phyloP scores from a whole-genome alignment of 1,140 invertebrate species.

The Brachionus plicatilis region DNA sequence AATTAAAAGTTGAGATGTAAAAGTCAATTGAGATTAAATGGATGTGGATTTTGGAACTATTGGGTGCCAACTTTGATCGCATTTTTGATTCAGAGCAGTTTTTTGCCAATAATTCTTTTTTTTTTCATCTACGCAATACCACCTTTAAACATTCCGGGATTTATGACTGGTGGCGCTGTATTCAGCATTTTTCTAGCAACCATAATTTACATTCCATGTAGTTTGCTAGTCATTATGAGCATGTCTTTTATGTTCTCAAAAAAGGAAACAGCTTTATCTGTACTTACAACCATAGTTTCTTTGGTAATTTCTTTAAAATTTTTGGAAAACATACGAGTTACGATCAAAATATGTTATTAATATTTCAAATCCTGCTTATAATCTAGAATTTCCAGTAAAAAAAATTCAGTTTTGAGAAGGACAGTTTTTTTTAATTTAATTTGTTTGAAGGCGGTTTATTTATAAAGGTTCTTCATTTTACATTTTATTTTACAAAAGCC shows the following conservation, averaged over 20 bases:
- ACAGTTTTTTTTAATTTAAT: too few relatives aligned
- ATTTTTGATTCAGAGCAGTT: not conserved
- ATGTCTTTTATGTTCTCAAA: slow-evolving; percentile 32
- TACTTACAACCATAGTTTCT: not conserved
- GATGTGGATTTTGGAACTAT: slow-evolving; percentile 17
- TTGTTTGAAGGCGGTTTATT: too few relatives aligned
- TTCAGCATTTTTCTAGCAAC: slow-evolving; percentile 26
- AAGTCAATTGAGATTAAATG: slow-evolving; percentile 34
- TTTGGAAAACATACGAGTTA: not conserved
- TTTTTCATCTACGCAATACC: slow-evolving; percentile 10
- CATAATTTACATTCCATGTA: slow-evolving; percentile 30
- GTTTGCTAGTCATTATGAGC: not conserved
- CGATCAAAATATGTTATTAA: not conserved
- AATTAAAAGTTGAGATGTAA: slow-evolving; percentile 29
- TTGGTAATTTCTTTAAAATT: not conserved
- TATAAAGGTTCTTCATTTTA: too few relatives aligned
- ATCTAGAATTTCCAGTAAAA: not conserved
- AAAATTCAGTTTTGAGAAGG: not conserved
- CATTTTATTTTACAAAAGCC: too few relatives aligned
- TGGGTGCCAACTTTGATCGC: not conserved
- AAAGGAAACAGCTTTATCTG: slow-evolving; percentile 12
- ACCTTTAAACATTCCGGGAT: slow-evolving; percentile 7
- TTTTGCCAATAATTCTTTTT: slow-evolving; percentile 12
- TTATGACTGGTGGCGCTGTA: slow-evolving; percentile 2
- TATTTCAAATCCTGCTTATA: too few relatives aligned